Evolutionary conservation across 2,113 vertebrate species (phyloP).

Genomic region (Nanger granti): DNA sequence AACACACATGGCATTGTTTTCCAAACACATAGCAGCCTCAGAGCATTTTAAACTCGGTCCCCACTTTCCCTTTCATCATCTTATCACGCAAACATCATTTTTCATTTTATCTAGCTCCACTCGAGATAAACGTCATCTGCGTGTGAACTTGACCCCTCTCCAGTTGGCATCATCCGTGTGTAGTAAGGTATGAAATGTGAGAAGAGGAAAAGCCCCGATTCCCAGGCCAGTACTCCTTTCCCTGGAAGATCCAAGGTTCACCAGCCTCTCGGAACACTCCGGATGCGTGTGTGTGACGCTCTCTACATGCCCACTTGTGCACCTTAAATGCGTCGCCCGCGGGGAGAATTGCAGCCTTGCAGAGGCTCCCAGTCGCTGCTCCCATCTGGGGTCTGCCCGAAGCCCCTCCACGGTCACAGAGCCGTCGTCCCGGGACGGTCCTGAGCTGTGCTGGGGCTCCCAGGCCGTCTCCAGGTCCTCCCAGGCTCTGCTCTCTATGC

Average conservation of each 20-base stretch:
- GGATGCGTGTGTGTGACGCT: rapidly evolving
- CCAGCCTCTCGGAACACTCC: rapidly evolving
- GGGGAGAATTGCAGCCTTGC: neutral
- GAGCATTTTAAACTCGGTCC: neutral
- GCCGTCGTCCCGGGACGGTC: rapidly evolving
- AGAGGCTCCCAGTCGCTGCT: rapidly evolving
- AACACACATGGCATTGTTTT: neutral
- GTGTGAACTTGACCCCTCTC: neutral
- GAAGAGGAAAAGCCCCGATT: neutral
- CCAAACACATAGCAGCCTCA: neutral
- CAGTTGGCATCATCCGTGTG: rapidly evolving
- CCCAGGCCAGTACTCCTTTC: neutral
- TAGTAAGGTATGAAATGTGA: rapidly evolving
- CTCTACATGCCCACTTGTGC: rapidly evolving
- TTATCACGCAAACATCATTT: neutral
- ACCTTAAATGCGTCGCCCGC: rapidly evolving
- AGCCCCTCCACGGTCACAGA: rapidly evolving
- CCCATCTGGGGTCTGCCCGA: rapidly evolving
- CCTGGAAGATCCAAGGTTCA: neutral
- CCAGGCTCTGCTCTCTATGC: neutral
- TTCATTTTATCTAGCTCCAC: neutral
- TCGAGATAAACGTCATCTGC: neutral
- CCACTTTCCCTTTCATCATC: neutral
- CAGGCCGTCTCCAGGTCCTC: rapidly evolving
- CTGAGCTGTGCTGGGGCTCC: neutral